phyloP scores from a whole-genome alignment of 2,113 vertebrate species.

The Urocitellus parryii region DNA sequence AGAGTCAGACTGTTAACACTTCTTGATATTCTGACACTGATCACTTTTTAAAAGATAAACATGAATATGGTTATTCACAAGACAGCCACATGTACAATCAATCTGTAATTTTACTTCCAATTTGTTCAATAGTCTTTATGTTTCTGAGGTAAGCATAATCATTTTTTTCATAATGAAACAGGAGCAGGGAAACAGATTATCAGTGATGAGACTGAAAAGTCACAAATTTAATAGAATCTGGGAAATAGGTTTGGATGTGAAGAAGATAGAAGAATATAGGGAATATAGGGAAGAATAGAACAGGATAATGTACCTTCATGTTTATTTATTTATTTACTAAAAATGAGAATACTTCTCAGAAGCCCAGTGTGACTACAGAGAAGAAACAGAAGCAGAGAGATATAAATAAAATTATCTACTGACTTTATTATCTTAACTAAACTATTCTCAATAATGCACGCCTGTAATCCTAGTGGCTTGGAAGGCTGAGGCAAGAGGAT shows the following conservation, averaged over 20 bases:
- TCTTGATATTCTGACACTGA: background rate
- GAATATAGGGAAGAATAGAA: background rate
- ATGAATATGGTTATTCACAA: background rate
- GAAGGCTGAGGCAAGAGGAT: no score
- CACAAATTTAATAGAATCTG: background rate
- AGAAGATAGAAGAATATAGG: background rate
- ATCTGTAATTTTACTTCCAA: background rate
- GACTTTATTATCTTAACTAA: background rate
- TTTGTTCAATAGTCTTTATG: background rate
- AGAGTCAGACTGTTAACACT: background rate
- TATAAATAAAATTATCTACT: background rate
- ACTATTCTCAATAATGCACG: background rate
- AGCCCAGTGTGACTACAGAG: background rate
- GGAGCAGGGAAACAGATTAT: background rate
- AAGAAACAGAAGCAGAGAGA: background rate
- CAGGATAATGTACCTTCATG: background rate
- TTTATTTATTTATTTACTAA: background rate
- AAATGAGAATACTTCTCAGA: background rate
- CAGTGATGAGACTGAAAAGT: background rate
- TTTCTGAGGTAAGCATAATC: background rate
- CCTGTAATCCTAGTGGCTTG: no score
- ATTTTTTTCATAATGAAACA: constrained; percentile 1
- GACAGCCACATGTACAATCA: background rate
- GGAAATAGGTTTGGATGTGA: background rate
- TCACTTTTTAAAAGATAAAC: background rate